Evolutionary conservation across 1,140 invertebrate genomes (phyloP), one percentile per base, ranked within the genome.

Genomic region (Chelonus insularis): DNA sequence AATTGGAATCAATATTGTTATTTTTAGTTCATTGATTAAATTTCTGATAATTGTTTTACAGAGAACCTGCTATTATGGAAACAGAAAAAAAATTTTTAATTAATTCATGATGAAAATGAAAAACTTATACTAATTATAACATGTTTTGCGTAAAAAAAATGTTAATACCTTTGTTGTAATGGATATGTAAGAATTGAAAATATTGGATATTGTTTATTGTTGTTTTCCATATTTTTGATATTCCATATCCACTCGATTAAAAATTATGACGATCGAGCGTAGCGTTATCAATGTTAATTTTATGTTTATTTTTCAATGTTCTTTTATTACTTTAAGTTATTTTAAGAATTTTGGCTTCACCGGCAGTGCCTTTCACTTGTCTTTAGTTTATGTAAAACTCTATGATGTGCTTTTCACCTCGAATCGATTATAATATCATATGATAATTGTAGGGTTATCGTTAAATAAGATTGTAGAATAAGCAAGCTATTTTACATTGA

Each of bases 401-500:
- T n/a, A n/a, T n/a, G n/a, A 56, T 52, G n/a, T 48, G 45, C 39
- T 64, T 64, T 64, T 43, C 63, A 60, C 57, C 51, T 37, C n/a
- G 43, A 55, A 36, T 57, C 29, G 20, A 39, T 54, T 12, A 14
- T 57, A 34, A 37, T 41, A 41, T 25, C 43, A 51, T 50, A 45
- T 39, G 9, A 36, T 58, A 18, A 20, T n/a, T 16, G 56, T 64
- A 64, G 57, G 45, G 56, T 64, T 29, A 64, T 34, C 36, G 23
- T 25, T 48, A 55, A 41, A 60, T 60, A 60, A 60, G 52, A 60
- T 55, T 55, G 14, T 64, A 63, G 62, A 55, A 64, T 54, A 58
- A 14, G 60, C 50, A 63, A 48, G 62, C 62, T 63, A 63, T 63
- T 63, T 63, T 63, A 63, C 55, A 52, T 18, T 58, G 56, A 58